Percentiles rank a stretch among this genome's conserved stretches.
Conservation (phyloP, 2,888 invertebrate species). For the Andrena fulva region DNA sequence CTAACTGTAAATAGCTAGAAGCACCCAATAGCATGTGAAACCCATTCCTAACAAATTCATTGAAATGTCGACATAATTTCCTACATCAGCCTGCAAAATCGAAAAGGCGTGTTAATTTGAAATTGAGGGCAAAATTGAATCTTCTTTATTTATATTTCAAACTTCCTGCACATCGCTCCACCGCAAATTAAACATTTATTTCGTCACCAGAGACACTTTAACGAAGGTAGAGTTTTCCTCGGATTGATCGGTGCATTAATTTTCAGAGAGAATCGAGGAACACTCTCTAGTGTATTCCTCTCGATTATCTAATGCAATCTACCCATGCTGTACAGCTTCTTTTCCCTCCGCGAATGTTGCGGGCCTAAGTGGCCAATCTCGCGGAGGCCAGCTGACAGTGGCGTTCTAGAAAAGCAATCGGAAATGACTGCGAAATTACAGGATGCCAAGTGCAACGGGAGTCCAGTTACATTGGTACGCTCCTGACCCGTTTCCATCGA, state of each 20-base stretch:
- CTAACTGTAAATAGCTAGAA: not conserved
- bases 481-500: conserved; percentile 54
- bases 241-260: not conserved
- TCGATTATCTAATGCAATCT: conserved; percentile 2
- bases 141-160: too few relatives aligned
- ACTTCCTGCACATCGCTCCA: too few relatives aligned
- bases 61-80: too few relatives aligned
- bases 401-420: conserved; percentile 45
- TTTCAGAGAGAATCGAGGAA: not conserved
- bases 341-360: conserved; percentile 4
- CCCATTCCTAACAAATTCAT: too few relatives aligned
- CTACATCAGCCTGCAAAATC: too few relatives aligned
- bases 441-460: conserved; percentile 44
- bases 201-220: not conserved
- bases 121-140: too few relatives aligned
- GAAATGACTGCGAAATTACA: conserved; percentile 49
- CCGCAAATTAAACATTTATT: too few relatives aligned
- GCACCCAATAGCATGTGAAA: too few relatives aligned
- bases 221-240: not conserved
- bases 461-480: conserved; percentile 34
- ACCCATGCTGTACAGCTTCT: conserved; percentile 4
- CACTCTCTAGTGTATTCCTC: not conserved
- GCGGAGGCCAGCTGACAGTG: conserved; percentile 5
- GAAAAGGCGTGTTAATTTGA: too few relatives aligned
- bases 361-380: conserved; percentile 30